Base-by-base conservation (phyloP, 1,140 invertebrate genomes). In the Daktulosphaira vitifoliae region DNA sequence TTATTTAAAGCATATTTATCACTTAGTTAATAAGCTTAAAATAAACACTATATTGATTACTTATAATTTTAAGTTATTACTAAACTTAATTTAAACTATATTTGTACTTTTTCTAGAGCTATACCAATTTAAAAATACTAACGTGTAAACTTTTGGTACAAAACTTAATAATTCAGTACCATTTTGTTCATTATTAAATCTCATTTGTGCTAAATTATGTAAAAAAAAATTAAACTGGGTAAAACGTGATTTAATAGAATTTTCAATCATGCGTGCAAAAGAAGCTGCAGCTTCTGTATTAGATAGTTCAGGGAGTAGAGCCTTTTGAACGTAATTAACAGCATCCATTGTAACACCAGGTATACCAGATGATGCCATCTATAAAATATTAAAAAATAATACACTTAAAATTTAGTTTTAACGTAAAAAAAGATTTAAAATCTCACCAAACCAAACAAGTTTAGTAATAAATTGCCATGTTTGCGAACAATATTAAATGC, bases 141-240 rank as follows among this genome's bases (percentile, higher is more conserved):
- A 96, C 92, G 86, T 94, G 74, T 94, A 97, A 54, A 87, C 88
- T 70, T 91, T 85, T 1, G 94, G 92, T 73, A 96, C 90, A 77
- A 98, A 98, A 0, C 91, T 93, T 0, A 98, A 77, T 11, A 95
- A 76, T 69, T 90, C 84, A 13, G 85, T 89, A 67, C 86, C 89
- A 66, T 82, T 83, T 70, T 92, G 87, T 64, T 92, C 90, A 2
- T 85, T 86, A 37, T 87, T 86, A 68, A 95, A 96, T 67, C 92
- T 81, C 65, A 96, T 77, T 74, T 99, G 96, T 2, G 92, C 94
- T 68, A 99, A 76, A 76, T 96, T 98, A 75, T 98, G 96, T 23
- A 98, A 77, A 75, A 98, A 98, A 76, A 98, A 98, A 77, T 98
- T 98, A 69, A 98, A 90, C 68, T 96, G 92, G 0, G 92, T 95